These are phyloP conservation scores for Smittia sp. DNA, from an alignment of 2,888 invertebrate species.

Conservation along the genomic window DNA sequence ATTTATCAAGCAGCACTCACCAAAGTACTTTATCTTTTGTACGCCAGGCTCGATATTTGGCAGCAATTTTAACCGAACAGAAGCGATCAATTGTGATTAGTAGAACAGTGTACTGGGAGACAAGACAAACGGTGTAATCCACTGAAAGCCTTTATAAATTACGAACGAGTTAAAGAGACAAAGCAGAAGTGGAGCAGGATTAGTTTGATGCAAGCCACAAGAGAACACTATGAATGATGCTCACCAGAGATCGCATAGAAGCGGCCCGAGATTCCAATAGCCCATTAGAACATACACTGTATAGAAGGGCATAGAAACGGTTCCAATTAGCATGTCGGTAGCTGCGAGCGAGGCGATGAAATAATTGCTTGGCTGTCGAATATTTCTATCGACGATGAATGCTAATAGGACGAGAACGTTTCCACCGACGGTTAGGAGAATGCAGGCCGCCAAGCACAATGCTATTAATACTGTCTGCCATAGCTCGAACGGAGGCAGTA, in stretches of 20 bases:
- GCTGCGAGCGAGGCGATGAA: conserved; percentile 98
- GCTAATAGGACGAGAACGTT: conserved; percentile 93
- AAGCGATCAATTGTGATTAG: conserved; percentile 98
- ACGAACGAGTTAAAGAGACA: background rate
- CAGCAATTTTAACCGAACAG: conserved; percentile 97
- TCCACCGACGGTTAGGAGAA: conserved; percentile 88
- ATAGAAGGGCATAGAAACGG: conserved; percentile 98
- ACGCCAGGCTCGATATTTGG: conserved; percentile 94
- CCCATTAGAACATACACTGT: conserved; percentile 96
- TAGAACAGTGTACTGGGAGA: conserved; percentile 98
- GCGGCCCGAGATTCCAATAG: conserved; percentile 93
- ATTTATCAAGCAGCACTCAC: conserved; percentile 97
- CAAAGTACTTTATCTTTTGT: conserved; percentile 89
- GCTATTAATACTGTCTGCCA: conserved; percentile 91
- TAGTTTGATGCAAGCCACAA: conserved; percentile 4
- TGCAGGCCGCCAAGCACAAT: conserved; percentile 80
- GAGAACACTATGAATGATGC: background rate
- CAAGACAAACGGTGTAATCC: conserved; percentile 98
- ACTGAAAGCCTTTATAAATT: conserved; percentile 65
- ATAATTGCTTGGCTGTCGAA: conserved; percentile 97
- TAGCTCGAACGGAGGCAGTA: conserved; percentile 79
- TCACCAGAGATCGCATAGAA: conserved; percentile 94
- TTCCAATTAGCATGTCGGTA: conserved; percentile 94
- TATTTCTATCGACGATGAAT: conserved; percentile 89
- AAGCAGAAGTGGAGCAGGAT: background rate